Evolutionary conservation across 2,888 invertebrate genomes (phyloP), one percentile per base, ranked within the genome.

Genomic region (Rhagophthalmus giganteus): DNA sequence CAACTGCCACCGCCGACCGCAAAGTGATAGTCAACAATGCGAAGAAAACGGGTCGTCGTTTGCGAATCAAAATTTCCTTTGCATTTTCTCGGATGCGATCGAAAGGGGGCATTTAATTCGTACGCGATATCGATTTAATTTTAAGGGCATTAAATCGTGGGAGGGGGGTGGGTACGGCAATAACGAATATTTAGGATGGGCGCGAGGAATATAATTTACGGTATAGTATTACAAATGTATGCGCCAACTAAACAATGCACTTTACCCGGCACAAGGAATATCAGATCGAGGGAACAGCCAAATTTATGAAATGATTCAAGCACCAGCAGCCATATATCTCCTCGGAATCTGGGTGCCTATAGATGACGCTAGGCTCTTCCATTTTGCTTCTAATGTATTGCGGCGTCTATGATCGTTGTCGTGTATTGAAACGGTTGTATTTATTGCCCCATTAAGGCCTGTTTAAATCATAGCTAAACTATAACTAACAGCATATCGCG

Each of bases 381-480:
- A 67, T 67, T 68, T 66, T 64, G 63, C 69, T 66, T 66, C 67
- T 70, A 70, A 70, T 69, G 69, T 69, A 70, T 71, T 69, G 69
- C 69, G 66, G 68, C 69, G 68, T 68, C 69, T 69, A 69, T 71
- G 74, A 74, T 74, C 73, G 73, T 70, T 72, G 72, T 72, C 69
- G 70, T 67, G 73, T 78, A 79, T 79, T 78, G 79, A 79, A 79
- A 79, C 78, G 75, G 76, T 72, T 74, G 76, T 79, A 79, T 79
- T 79, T 79, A 79, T 79, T 78, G 79, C 76, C 77, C 79, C 79
- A 80, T 79, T 79, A 80, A 78, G 79, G 74, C 70, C 74, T 72
- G 76, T 75, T 78, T 79, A 79, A 80, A 79, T 79, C 79, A 79
- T 79, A 73, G 73, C 71, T 65, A 73, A 75, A 77, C 78, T 76